Evolutionary conservation across 2,888 invertebrate genomes (phyloP).

Genomic region (Drosophila longiperda): DNA sequence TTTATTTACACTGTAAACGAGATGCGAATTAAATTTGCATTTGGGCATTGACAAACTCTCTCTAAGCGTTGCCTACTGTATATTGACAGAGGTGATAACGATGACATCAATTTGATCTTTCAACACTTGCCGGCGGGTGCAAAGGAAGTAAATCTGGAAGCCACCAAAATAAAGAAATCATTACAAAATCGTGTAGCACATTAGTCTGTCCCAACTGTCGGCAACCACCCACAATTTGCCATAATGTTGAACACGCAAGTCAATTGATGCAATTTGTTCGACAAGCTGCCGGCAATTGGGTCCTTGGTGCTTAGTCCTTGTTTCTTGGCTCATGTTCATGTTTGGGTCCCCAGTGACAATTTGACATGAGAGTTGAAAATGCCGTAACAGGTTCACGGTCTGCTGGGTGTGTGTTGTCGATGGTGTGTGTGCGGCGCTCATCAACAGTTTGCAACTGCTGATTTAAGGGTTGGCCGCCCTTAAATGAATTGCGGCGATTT

Average conservation of each 20-base stretch:
- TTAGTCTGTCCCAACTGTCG: constrained; percentile 63
- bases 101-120: constrained; percentile 3
- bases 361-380: constrained; percentile 68
- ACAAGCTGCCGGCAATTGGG: constrained; percentile 67
- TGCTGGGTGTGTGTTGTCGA: constrained; percentile 41
- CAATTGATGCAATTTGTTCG: constrained; percentile 82
- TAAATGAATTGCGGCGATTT: constrained; percentile 82
- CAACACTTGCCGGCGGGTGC: constrained; percentile 19
- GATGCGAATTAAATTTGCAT: constrained; percentile 1
- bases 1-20: constrained; percentile 11
- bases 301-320: constrained; percentile 27
- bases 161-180: constrained; percentile 67
- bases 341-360: constrained; percentile 72
- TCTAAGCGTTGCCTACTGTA: neutral
- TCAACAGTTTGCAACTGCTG: constrained; percentile 74
- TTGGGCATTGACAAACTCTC: neutral
- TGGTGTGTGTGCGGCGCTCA: constrained; percentile 38
- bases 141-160: constrained; percentile 26
- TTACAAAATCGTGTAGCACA: constrained; percentile 76
- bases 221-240: constrained; percentile 67
- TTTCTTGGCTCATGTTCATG: constrained; percentile 14
- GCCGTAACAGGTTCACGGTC: constrained; percentile 76
- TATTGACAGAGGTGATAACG: constrained; percentile 3
- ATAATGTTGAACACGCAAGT: constrained; percentile 81
- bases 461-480: constrained; percentile 77